Evolutionary conservation across 2,888 invertebrate genomes (phyloP), one percentile per base, ranked within the genome.

Genomic region (Dioctria rufipes): DNA sequence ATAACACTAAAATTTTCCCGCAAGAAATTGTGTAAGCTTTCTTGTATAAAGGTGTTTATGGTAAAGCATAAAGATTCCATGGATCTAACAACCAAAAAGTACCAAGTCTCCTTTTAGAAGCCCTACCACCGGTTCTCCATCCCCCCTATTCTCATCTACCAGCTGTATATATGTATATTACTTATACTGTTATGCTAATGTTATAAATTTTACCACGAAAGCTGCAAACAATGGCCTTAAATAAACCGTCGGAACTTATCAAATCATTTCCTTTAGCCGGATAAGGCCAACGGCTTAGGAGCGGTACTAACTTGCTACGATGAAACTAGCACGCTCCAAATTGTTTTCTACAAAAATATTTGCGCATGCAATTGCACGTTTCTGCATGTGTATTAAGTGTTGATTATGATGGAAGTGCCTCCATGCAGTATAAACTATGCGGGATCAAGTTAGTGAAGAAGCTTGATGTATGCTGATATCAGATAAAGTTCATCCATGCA

Each of bases 401-500:
- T 63, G 63, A 77, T 77, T 77, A 77, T 77, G 63, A 63, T 63
- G 77, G 63, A 63, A 63, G 37, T 61, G 43, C 5, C 11, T 13
- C 46, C 37, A 43, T 61, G 5, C 5, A 49, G 37, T 11, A n/a
- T 11, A 11, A 43, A 63, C 9, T 37, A n/a, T 54, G 63, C 37
- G 40, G 63, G 61, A 63, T 49, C 37, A 51, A 67, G 60, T 61
- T 71, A 37, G 11, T n/a, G 42, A 51, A 51, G 67, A 66, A 66
- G 60, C 80, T 60, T 80, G 80, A 80, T 80, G 66, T 80, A 67
- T 80, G 77, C 81, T 78, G 73, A 81, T 78, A 81, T 81, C 71
- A 78, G 81, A 81, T 81, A 78, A 78, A 71, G 71, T 81, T 78
- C 81, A 81, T 39, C 71, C 81, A 81, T 81, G 81, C 81, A 81